phyloP scores from a whole-genome alignment of 1,140 invertebrate species.

The Leptinotarsa defecta region DNA sequence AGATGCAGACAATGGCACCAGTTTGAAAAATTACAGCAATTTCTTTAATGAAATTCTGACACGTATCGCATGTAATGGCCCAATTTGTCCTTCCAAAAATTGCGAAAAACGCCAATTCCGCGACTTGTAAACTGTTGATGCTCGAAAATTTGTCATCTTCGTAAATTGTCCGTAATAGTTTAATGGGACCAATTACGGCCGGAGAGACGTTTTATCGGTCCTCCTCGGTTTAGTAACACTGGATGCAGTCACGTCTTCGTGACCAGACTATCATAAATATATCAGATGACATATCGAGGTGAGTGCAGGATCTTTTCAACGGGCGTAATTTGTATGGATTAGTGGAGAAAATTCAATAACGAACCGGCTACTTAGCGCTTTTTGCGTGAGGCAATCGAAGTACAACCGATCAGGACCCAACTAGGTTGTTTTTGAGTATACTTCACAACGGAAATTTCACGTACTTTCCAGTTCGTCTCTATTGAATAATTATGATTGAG shows the following conservation, averaged over 20 bases:
- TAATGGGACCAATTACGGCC: constrained; percentile 12
- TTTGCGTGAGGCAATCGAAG: not conserved
- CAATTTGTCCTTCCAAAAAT: no score
- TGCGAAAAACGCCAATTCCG: not conserved
- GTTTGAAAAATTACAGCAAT: no score
- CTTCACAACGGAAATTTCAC: no score
- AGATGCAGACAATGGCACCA: no score
- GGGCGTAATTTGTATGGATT: constrained; percentile 3
- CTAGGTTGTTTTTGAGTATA: no score
- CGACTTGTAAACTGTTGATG: constrained; percentile 2
- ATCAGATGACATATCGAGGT: not conserved
- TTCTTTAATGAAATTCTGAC: no score
- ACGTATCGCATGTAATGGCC: no score
- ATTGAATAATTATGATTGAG: no score
- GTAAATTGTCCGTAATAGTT: constrained; percentile 15
- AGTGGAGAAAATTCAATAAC: not conserved
- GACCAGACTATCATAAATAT: not conserved
- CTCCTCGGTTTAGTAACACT: not conserved
- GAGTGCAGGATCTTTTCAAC: not conserved
- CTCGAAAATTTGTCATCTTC: constrained; percentile 7
- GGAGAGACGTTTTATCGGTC: constrained; percentile 1
- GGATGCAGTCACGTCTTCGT: constrained; percentile 9
- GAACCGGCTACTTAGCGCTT: not conserved
- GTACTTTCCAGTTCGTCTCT: no score
- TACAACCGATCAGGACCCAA: no score